phyloP scores from a whole-genome alignment of 2,888 invertebrate species.

The Electrophaes corylata region DNA sequence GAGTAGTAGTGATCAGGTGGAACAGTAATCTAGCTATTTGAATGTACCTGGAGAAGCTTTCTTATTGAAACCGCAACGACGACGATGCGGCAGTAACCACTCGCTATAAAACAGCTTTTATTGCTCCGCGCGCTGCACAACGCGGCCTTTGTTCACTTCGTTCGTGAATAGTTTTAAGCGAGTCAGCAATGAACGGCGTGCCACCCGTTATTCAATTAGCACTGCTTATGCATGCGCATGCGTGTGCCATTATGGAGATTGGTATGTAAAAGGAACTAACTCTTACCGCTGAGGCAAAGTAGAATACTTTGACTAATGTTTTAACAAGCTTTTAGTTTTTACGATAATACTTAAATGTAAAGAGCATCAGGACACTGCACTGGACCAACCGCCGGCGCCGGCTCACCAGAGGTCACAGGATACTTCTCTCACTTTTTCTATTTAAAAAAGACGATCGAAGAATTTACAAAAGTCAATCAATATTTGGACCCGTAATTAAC shows the following conservation, averaged over 20 bases:
- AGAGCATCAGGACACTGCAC: too few species aligned
- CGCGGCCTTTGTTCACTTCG: background rate
- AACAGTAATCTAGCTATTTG: constrained; percentile 1
- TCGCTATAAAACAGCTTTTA: constrained; percentile 29
- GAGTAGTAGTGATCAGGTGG: too few species aligned
- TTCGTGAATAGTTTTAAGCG: constrained; percentile 1
- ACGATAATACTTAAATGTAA: too few species aligned
- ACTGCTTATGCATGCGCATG: constrained; percentile 43
- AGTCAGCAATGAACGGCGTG: constrained; percentile 12
- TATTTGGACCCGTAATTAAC: too few species aligned
- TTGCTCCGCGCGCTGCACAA: constrained; percentile 8
- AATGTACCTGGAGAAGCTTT: constrained; percentile 4
- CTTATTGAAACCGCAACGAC: constrained; percentile 34
- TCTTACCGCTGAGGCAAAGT: background rate
- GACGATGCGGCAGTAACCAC: constrained; percentile 30
- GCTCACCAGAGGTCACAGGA: too few species aligned
- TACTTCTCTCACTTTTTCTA: too few species aligned
- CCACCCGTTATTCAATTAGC: constrained; percentile 55
- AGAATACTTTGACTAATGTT: background rate
- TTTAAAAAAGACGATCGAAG: too few species aligned
- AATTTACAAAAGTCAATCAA: too few species aligned
- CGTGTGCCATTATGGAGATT: constrained; percentile 36
- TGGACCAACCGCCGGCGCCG: too few species aligned
- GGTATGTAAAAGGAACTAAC: constrained; percentile 9
- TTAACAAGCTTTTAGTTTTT: constrained; percentile 3